Evolutionary conservation across 2,888 invertebrate species (phyloP), one percentile per base, ranked within the genome.

Genomic region (Amphipyra tragopoginis): DNA sequence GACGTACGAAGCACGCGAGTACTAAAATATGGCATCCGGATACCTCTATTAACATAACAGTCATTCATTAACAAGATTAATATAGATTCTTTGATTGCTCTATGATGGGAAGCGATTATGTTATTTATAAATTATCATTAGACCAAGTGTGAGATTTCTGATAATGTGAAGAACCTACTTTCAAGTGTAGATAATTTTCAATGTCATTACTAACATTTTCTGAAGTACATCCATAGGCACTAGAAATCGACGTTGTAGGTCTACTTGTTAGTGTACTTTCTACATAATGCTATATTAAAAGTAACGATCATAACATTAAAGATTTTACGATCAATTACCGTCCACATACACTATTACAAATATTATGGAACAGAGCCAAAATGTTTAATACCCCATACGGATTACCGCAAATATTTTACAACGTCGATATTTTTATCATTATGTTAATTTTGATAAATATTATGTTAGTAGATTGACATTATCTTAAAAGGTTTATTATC

Each of bases 321-420:
- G 42, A 67, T 72, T 81, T 84, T 77, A 85, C 65, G 77, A 85
- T 75, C 82, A 81, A 80, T 84, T 77, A 74, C 74, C 64, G 66
- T 66, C 52, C 54, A 63, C 65, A 51, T 60, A 63, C 59, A 70
- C 67, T 52, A 79, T 79, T 74, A 81, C 39, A 36, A 61, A 53
- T 52, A 64, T 58, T 29, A 75, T 83, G 82, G 82, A 83, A 67
- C 67, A 68, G 63, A 63, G 80, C 80, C 81, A 83, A 81, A 69
- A 56, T 63, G 68, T 70, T 66, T 63, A 65, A 53, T 67, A 49
- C 50, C 62, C 59, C 72, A 63, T 63, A 59, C 63, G 52, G 55
- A 65, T 61, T 61, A 68, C 65, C 61, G 53, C 61, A 72, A 56
- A 57, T 26, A 48, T 54, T 5, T 57, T 55, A 52, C 40, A 44